Evolutionary conservation across 2,113 vertebrate genomes (phyloP).

Genomic region (Aphelocoma coerulescens): DNA sequence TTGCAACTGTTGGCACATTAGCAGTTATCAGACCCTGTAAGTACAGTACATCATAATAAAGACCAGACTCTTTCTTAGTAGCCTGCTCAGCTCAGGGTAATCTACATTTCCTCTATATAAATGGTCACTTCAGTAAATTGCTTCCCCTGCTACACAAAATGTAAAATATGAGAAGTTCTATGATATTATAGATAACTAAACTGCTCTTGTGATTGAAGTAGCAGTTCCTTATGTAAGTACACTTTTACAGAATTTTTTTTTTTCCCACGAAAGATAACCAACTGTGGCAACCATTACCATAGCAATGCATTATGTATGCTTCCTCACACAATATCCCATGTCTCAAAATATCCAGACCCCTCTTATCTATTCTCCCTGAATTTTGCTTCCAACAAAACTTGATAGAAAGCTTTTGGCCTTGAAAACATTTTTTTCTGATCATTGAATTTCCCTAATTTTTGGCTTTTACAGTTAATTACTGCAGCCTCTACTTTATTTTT

Average conservation of each 20-base stretch:
- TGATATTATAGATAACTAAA: not conserved
- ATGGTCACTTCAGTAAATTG: not conserved
- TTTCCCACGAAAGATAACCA: constrained; percentile 53
- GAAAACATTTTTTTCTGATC: not conserved
- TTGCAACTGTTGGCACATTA: not conserved
- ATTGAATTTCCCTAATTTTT: not conserved
- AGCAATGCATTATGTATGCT: constrained; percentile 36
- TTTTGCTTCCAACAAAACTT: not conserved
- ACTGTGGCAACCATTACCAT: constrained; percentile 63
- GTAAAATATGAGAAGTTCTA: not conserved
- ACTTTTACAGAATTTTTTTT: not conserved
- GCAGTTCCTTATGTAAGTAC: constrained; percentile 45
- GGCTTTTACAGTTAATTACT: not conserved
- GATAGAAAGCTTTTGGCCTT: not conserved
- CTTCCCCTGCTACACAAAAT: not conserved
- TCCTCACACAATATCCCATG: not conserved
- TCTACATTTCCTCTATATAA: not conserved
- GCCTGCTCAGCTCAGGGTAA: not conserved
- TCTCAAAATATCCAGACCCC: constrained; percentile 14
- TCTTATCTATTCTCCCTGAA: not conserved
- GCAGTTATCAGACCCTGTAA: not conserved
- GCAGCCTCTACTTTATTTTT: not conserved
- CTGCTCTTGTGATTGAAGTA: not conserved
- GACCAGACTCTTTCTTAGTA: not conserved
- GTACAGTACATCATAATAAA: not conserved